Conservation (phyloP, 1,140 invertebrate species). For the Drosophila lini region DNA sequence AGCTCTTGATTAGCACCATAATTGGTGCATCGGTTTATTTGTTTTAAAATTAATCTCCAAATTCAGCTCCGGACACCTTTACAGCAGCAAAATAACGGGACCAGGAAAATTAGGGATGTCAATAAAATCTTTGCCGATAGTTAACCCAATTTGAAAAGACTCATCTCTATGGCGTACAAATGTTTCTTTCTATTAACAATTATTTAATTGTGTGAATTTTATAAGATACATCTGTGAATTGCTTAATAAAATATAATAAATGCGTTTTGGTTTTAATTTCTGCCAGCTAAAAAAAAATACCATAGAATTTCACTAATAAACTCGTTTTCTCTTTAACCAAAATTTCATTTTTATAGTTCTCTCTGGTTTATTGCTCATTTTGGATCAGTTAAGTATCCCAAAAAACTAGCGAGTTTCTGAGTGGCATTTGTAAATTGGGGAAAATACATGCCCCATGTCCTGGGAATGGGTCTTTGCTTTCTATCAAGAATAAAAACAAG, state of each 20-base stretch:
- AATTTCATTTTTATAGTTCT: neutral
- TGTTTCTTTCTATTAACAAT: neutral
- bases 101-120: neutral
- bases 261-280: neutral
- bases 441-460: constrained; percentile 32
- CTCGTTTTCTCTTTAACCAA: neutral
- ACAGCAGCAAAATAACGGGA: neutral
- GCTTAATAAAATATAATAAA: neutral
- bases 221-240: no score
- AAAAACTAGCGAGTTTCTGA: constrained; percentile 31
- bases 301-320: neutral
- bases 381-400: constrained; percentile 21
- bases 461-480: constrained; percentile 50
- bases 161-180: neutral
- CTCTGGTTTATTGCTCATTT: constrained; percentile 23
- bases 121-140: neutral
- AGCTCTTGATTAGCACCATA: no score
- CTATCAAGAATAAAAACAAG: constrained; percentile 72
- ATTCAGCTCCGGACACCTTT: no score
- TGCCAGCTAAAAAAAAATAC: neutral
- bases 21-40: no score
- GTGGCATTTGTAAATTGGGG: constrained; percentile 34
- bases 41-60: no score
- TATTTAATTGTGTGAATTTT: neutral
- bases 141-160: neutral